Evolutionary conservation across 2,888 invertebrate genomes (phyloP), one percentile per base, ranked within the genome.

Genomic region (Hetaerina titia): DNA sequence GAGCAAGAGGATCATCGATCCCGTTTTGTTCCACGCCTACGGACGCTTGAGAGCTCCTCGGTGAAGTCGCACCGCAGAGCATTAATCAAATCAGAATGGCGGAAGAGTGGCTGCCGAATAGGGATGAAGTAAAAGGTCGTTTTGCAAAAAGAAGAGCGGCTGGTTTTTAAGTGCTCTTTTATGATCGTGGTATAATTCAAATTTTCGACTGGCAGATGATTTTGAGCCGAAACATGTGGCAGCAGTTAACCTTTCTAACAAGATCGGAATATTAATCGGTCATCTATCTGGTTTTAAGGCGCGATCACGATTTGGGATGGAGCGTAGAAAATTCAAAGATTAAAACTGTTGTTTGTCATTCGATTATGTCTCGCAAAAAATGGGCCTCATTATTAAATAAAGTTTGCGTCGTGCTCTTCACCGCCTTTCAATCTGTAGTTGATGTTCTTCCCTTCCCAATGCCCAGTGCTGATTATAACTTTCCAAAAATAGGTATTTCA

Each of bases 51-150:
- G 22, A 81, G 31, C 31, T 6, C 31, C 25, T 81, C 81, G 81
- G 11, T 11, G 7, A 31, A 25, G 81, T 81, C 81, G 25, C 31
- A 31, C 11, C 81, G 69, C 31, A 25, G 81, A 81, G 81, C 31
- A 81, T 81, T 31, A 81, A 81, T 81, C 81, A 81, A 31, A 81
- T 81, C 25, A 81, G 25, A 81, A 31, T 31, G 81, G 81, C 31
- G 81, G 81, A 81, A 81, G 81, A 13, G 22, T 81, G 31, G 25
- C 81, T 81, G 81, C 81, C 81, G 31, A 81, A 81, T 31, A 81
- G 81, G 81, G 81, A 81, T 19, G 81, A 13, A 31, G 11, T 81
- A 31, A 81, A 81, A 81, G 81, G 25, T 5, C 31, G 31, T 31
- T 81, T n/a, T 69, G 69, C 69, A 17, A n/a, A 45, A 45, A 17